phyloP scores from a whole-genome alignment of 2,113 vertebrate genomes.

The Chloebia gouldiae region DNA sequence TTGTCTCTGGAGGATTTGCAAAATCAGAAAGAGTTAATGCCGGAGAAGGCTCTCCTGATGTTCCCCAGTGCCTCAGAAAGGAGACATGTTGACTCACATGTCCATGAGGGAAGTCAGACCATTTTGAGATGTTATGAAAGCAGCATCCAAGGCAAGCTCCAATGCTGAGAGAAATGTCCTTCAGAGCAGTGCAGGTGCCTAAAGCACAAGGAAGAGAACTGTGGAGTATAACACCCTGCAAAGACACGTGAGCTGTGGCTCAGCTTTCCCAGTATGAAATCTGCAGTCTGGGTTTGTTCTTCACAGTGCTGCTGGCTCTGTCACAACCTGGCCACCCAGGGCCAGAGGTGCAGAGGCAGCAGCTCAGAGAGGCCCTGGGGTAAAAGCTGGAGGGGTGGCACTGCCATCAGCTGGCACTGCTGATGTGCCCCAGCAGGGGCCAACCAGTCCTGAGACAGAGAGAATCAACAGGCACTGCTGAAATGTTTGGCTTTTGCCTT shows the following conservation, averaged over 20 bases:
- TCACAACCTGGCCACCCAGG: neutral
- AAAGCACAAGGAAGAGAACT: neutral
- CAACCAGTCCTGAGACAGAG: neutral
- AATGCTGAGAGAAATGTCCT: neutral
- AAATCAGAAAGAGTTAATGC: neutral
- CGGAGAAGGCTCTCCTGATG: neutral
- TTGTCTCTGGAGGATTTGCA: neutral
- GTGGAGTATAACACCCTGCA: neutral
- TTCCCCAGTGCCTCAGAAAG: neutral
- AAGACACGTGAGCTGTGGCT: neutral
- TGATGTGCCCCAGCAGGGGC: neutral
- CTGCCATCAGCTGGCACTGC: neutral
- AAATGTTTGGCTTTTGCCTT: neutral
- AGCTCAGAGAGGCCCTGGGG: neutral
- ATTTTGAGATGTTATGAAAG: neutral
- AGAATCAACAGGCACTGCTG: neutral
- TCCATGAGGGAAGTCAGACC: neutral
- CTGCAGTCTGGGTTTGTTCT: neutral
- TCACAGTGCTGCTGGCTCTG: neutral
- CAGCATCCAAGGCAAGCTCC: neutral
- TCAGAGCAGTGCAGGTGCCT: fast-evolving
- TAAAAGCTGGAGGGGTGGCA: fast-evolving
- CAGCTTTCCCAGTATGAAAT: neutral
- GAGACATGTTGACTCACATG: neutral
- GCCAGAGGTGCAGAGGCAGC: neutral